Evolutionary conservation across 2,888 invertebrate genomes (phyloP).

Genomic region (Amiota mariae): DNA sequence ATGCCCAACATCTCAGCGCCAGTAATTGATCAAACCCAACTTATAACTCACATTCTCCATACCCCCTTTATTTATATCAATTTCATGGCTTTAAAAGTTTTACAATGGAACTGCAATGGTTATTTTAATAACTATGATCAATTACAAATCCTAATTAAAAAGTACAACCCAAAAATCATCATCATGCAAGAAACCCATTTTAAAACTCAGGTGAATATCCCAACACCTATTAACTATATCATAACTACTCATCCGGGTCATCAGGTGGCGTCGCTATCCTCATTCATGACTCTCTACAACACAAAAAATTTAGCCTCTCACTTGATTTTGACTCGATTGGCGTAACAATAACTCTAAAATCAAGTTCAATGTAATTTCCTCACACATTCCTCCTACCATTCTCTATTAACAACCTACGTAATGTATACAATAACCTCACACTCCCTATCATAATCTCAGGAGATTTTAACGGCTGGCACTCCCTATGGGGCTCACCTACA

Average conservation of each 20-base stretch:
- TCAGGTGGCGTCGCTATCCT: no score
- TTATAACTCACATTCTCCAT: background rate
- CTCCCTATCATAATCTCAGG: constrained; percentile 28
- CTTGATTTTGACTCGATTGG: background rate
- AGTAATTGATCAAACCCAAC: background rate
- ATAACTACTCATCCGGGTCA: background rate
- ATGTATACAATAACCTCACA: constrained; percentile 9
- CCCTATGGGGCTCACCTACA: no score
- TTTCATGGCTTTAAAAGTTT: background rate
- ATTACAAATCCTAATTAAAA: constrained; percentile 15
- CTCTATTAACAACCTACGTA: constrained; percentile 21
- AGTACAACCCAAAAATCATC: constrained; percentile 13
- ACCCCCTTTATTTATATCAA: background rate
- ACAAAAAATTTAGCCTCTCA: background rate
- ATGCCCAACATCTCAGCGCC: background rate
- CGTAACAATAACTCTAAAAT: constrained; percentile 5
- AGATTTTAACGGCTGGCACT: constrained; percentile 32
- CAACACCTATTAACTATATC: constrained; percentile 16
- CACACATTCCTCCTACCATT: constrained; percentile 30
- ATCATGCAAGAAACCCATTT: constrained; percentile 24
- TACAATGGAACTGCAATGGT: constrained; percentile 14
- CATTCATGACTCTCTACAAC: background rate
- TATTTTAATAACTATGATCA: constrained; percentile 20
- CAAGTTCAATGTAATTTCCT: constrained; percentile 1
- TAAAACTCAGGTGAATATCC: background rate